Evolutionary conservation across 37 sponge, comb jelly and placozoan species (phyloP), one percentile per base, ranked within the genome.

Genomic region (Diacarnus erythraeanus): DNA sequence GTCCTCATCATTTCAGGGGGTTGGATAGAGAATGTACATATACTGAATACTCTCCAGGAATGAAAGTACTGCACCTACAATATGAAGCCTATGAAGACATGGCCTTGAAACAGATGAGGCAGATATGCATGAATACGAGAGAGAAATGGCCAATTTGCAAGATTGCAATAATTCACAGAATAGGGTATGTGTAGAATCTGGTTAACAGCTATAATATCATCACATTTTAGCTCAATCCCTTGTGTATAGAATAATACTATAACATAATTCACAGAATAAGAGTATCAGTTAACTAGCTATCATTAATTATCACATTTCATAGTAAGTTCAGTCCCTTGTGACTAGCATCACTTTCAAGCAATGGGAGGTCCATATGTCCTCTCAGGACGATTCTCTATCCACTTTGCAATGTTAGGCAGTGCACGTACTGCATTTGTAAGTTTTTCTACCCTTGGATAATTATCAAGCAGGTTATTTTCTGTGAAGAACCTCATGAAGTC

Each of bases 41-140:
- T n/a, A n/a, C n/a, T n/a, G n/a, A n/a, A 29, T 63, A 63, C 8
- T 63, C 26, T 34, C 59, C 42, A 77, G 66, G 66, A 65, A 31
- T 31, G 79, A 77, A 69, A 43, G 99, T 98, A 17, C 64, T 95
- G 10, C 30, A 54, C 29, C 68, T 98, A 30, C 86, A 95, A 71
- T 98, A 98, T 77, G 99, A 98, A 80, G 91, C 96, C 0, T 98
- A 98, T 69, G 51, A 38, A 1, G 42, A 74, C 4, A 95, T 95
- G 96, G 96, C 99, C 27, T 54, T 80, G 64, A 88, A 84, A 65
- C 93, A 95, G 74, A 56, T 95, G 59, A 64, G 38, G 61, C 47
- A 81, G 36, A 78, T 98, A 29, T 95, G 96, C 43, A 36, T 38
- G 17, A 56, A 38, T 8, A 43, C 88, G 17, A 61, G 93, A 38